Base-by-base conservation (phyloP, 2,888 invertebrate genomes). In the Diarsia brunnea region DNA sequence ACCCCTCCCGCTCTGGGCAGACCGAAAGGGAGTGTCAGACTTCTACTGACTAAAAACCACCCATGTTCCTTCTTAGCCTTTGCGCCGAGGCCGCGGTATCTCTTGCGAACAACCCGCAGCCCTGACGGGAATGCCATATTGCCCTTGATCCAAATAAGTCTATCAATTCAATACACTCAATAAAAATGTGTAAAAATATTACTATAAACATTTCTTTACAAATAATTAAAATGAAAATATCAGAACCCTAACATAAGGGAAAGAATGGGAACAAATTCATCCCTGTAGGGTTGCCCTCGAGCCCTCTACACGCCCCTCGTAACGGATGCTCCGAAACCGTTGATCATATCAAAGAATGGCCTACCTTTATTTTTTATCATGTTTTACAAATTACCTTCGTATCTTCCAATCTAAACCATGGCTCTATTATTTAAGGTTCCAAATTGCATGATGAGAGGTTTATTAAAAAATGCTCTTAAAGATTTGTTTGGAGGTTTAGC, bases 251-350 rank as follows among this genome's bases (percentile, higher is more conserved):
- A 69, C 16, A 69, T 67, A 63, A 79, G 74, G 77, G 77, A 68
- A 78, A 84, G 75, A 86, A 84, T 83, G 75, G 27, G 47, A 66
- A 86, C 79, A 85, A 86, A 83, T 78, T 73, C 69, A 60, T 58
- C 81, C 24, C 43, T 21, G 49, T 55, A 43, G 53, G 38, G 73
- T 43, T 38, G 71, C 81, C 81, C 80, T 24, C 70, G 60, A 61
- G 61, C 75, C 84, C 81, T 73, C 64, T 24, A 69, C 58, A 71
- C 76, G 71, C 87, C 84, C 86, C 78, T 86, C 82, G 84, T 80
- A 87, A 84, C 84, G 89, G 85, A 87, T 86, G 86, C 78, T 73
- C 85, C 79, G 47, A 84, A 89, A 85, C 89, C 87, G 89, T 88
- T 89, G 88, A 87, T 86, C 66, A 81, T 84, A 85, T 90, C 87